Evolutionary conservation across 2,113 vertebrate genomes (phyloP).

Genomic region (Rhinopomastus cyanomelas): DNA sequence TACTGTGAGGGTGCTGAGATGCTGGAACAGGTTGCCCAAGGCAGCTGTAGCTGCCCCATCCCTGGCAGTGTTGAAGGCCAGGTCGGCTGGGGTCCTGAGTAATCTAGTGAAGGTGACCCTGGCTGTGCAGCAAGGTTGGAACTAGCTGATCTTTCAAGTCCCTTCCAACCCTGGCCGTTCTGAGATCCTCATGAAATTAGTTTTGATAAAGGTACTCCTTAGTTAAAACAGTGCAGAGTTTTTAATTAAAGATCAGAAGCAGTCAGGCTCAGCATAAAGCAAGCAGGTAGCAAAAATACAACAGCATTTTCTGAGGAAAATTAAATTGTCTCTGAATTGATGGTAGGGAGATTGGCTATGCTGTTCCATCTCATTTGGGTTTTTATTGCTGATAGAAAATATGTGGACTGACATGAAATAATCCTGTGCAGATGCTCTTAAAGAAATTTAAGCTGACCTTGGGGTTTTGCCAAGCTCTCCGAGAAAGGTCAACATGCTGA

Average conservation of each 20-base stretch:
- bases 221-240: not conserved
- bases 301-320: not conserved
- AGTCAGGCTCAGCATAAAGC: not conserved
- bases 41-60: no score
- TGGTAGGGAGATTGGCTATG: not conserved
- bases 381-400: not conserved
- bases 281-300: not conserved
- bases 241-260: not conserved
- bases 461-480: conserved; percentile 31
- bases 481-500: conserved; percentile 58
- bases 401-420: not conserved
- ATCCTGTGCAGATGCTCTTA: conserved; percentile 16
- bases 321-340: not conserved
- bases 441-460: conserved; percentile 46
- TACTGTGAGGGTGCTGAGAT: no score
- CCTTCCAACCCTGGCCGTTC: no score
- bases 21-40: no score
- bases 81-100: no score
- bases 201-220: not conserved
- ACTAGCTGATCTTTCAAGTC: no score
- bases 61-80: no score
- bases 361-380: not conserved
- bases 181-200: no score
- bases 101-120: no score
- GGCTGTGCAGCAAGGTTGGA: no score